Conservation (phyloP, 2,888 invertebrate species). For the Idaea dimidiata region DNA sequence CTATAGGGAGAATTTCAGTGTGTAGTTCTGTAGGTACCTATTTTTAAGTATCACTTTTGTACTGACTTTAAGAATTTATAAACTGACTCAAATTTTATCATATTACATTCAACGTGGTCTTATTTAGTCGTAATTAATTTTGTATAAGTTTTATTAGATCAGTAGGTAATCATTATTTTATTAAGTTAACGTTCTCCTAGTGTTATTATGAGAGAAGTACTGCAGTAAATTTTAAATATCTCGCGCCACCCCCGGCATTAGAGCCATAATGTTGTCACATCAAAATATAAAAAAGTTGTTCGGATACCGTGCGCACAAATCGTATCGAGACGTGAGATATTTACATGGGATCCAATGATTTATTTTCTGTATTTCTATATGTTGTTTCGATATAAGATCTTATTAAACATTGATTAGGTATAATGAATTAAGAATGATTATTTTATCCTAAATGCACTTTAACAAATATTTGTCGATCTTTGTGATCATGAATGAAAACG, state of each 20-base stretch:
- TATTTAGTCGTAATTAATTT: not conserved
- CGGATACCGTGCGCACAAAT: not conserved
- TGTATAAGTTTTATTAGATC: not conserved
- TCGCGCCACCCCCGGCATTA: slow-evolving; percentile 17
- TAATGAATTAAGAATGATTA: not conserved
- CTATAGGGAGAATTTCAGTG: not conserved
- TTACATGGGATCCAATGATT: not conserved
- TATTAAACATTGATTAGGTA: too few species aligned
- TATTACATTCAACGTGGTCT: not conserved
- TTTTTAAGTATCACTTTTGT: not conserved
- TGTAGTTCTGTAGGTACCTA: not conserved
- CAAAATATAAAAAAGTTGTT: not conserved
- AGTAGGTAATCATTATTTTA: not conserved
- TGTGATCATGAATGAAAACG: slow-evolving; percentile 44
- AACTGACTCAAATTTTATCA: not conserved
- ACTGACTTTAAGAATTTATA: not conserved
- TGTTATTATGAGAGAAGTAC: not conserved
- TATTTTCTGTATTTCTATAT: not conserved
- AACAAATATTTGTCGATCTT: not conserved
- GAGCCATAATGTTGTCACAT: not conserved
- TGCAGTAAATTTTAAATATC: slow-evolving; percentile 23
- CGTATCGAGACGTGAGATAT: not conserved
- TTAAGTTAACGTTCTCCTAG: not conserved
- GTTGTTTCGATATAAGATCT: too few species aligned
- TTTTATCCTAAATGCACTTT: not conserved